These are phyloP conservation scores for Myotis myotis DNA, from an alignment of 2,797 vertebrate species.

Conservation along the genomic window DNA sequence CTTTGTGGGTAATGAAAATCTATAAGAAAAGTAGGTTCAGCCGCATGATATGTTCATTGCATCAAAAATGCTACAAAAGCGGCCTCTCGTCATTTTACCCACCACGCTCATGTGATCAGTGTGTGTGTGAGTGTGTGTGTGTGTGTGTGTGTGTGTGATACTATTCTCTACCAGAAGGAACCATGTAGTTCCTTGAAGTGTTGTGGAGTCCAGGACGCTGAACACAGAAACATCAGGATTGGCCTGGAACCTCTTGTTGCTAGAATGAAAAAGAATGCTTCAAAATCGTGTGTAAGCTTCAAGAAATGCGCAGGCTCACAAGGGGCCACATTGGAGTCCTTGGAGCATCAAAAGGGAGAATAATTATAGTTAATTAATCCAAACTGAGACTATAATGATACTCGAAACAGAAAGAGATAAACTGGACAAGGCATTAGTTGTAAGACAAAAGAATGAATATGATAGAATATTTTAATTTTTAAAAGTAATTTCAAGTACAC, in stretches of 20 bases:
- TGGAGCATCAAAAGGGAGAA: constrained; percentile 7
- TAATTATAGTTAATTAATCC: constrained; percentile 13
- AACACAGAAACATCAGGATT: not conserved
- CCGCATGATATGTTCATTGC: not conserved
- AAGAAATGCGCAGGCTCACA: constrained; percentile 4
- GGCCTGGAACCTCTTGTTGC: not conserved
- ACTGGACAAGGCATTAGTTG: not conserved
- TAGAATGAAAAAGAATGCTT: not conserved
- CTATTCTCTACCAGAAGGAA: not conserved
- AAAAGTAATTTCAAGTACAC: constrained; percentile 12
- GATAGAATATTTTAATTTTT: constrained; percentile 9
- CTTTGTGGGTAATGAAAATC: not conserved
- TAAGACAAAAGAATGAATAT: constrained; percentile 9
- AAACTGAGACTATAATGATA: not conserved
- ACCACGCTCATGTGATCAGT: not conserved
- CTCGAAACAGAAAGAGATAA: not conserved
- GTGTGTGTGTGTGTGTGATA: not conserved
- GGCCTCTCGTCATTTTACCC: not conserved
- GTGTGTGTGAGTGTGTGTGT: not conserved
- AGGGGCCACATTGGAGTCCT: not conserved
- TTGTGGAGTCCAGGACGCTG: not conserved
- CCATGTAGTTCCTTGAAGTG: not conserved
- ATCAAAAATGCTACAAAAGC: constrained; percentile 9
- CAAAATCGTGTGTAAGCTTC: not conserved
- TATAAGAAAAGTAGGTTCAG: not conserved